These are phyloP conservation scores for Ips typographus DNA, from an alignment of 1,140 invertebrate genomes.

Conservation along the genomic window DNA sequence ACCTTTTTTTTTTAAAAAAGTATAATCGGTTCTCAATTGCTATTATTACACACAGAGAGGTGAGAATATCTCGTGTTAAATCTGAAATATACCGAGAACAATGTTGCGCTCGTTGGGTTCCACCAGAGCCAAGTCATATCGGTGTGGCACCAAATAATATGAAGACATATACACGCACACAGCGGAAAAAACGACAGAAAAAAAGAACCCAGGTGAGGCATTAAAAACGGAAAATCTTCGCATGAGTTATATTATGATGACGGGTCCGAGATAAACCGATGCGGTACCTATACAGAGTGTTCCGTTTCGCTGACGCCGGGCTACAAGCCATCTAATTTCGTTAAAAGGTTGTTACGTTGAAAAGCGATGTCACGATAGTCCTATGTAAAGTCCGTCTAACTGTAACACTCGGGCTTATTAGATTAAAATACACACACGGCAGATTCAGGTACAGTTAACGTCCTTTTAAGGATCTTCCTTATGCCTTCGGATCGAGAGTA, in stretches of 20 bases:
- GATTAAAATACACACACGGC: constrained; percentile 33
- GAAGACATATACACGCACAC: not conserved
- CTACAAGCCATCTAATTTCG: constrained; percentile 32
- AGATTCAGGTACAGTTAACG: constrained; percentile 30
- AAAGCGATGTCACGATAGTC: constrained; percentile 29
- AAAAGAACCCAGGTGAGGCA: no score
- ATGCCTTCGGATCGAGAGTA: constrained; percentile 13
- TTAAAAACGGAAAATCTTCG: constrained; percentile 10
- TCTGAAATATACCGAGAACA: constrained; percentile 12
- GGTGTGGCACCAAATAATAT: not conserved
- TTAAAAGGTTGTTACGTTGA: constrained; percentile 33
- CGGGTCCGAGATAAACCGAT: constrained; percentile 22
- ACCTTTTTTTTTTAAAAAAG: constrained; percentile 2
- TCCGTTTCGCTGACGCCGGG: constrained; percentile 28
- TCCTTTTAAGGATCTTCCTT: constrained; percentile 33
- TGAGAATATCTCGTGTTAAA: constrained; percentile 10
- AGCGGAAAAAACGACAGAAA: not conserved
- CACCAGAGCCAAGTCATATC: not conserved
- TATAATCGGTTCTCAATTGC: constrained; percentile 10
- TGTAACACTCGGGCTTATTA: constrained; percentile 31
- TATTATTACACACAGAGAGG: constrained; percentile 9
- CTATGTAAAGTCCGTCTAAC: constrained; percentile 32
- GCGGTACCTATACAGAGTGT: constrained; percentile 17
- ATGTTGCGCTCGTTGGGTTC: not conserved
- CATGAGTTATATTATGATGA: constrained; percentile 8